phyloP scores from a whole-genome alignment of 1,140 invertebrate species.

The Homarus americanus region DNA sequence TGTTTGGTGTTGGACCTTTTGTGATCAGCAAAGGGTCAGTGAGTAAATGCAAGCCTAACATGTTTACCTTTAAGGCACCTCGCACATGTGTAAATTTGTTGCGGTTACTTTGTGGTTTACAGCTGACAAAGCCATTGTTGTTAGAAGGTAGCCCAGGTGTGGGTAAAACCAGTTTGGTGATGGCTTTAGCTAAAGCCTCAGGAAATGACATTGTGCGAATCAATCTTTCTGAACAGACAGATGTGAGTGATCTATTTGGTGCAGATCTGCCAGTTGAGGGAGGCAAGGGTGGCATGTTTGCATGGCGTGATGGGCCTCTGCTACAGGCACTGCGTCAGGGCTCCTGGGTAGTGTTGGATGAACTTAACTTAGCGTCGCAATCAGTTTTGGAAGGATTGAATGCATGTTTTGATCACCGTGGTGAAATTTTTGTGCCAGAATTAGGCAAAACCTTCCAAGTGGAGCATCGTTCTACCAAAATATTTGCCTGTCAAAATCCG shows the following conservation, averaged over 20 bases:
- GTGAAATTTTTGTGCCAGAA: slow-evolving; percentile 97
- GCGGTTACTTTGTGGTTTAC: slow-evolving; percentile 90
- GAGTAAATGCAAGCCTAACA: slow-evolving; percentile 37
- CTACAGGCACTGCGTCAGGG: slow-evolving; percentile 94
- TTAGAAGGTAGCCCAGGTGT: slow-evolving; percentile 98
- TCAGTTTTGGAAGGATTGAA: slow-evolving; percentile 98
- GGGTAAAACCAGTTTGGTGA: slow-evolving; percentile 97
- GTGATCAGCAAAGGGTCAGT: slow-evolving; percentile 80
- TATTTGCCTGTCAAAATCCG: slow-evolving; percentile 99
- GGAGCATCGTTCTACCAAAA: slow-evolving; percentile 84
- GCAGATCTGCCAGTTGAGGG: slow-evolving; percentile 97
- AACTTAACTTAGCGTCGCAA: slow-evolving; percentile 98
- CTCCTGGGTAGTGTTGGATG: slow-evolving; percentile 98
- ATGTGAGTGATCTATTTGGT: slow-evolving; percentile 98
- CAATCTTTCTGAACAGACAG: slow-evolving; percentile 99
- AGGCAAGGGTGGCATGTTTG: slow-evolving; percentile 89
- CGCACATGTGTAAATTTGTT: slow-evolving; percentile 91
- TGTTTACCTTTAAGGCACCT: slow-evolving; percentile 88
- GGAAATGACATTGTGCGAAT: slow-evolving; percentile 92
- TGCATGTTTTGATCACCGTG: slow-evolving; percentile 98
- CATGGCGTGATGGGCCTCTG: slow-evolving; percentile 97
- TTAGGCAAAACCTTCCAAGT: slow-evolving; percentile 92
- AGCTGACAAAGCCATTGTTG: slow-evolving; percentile 92
- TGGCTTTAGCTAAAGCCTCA: slow-evolving; percentile 91
- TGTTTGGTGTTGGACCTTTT: slow-evolving; percentile 87